Conservation (phyloP, 2,113 vertebrate genomes). For the Hassar affinis region DNA sequence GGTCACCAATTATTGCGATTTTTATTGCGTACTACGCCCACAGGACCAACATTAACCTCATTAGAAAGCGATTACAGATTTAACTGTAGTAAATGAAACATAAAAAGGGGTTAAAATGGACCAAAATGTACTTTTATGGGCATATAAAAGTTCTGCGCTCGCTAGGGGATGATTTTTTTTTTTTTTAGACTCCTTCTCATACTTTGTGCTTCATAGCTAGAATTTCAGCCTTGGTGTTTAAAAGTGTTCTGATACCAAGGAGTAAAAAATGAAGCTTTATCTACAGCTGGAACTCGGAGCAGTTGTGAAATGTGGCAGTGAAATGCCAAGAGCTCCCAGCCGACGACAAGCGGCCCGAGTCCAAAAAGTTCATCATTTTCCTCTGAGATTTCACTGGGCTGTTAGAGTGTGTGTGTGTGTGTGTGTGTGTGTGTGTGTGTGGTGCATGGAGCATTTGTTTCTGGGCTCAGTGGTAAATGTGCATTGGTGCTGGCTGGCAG, state of each 20-base stretch:
- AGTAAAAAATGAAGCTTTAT: constrained; percentile 29
- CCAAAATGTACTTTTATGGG: constrained; percentile 19
- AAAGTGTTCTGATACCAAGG: constrained; percentile 4
- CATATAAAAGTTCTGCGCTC: constrained; percentile 10
- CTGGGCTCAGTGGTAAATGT: background rate
- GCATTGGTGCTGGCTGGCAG: background rate
- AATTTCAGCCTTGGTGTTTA: constrained; percentile 18
- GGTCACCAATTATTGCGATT: constrained; percentile 10
- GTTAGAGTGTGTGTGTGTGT: background rate
- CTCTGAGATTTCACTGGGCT: background rate
- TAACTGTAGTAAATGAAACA: constrained; percentile 13
- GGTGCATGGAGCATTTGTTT: background rate
- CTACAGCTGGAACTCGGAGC: constrained; percentile 16
- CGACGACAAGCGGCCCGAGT: background rate
- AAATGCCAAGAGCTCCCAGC: constrained; percentile 25
- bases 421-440: background rate
- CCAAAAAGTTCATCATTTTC: constrained; percentile 10
- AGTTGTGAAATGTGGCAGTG: constrained; percentile 34
- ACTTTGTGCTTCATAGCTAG: constrained; percentile 10
- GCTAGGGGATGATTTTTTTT: background rate
- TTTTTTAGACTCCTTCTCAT: constrained; percentile 10
- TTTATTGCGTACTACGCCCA: background rate
- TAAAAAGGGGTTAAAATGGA: constrained; percentile 17
- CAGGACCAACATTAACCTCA: constrained; percentile 25
- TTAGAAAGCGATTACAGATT: constrained; percentile 20